phyloP scores from a whole-genome alignment of 2,113 vertebrate genomes.

The Meleagris gallopavo region DNA sequence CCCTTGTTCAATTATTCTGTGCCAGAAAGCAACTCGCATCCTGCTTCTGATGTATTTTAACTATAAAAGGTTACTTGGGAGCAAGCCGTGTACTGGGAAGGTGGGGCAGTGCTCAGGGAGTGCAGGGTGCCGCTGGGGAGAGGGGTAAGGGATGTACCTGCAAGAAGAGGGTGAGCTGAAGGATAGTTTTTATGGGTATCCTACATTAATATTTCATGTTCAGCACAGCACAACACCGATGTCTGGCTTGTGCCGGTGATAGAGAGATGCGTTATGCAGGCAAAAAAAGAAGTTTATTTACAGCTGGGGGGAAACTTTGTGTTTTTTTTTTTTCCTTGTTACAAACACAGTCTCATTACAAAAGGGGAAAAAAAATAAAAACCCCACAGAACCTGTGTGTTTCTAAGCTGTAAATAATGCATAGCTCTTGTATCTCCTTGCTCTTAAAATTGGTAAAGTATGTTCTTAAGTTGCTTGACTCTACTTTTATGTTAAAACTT shows the following conservation, averaged over 20 bases:
- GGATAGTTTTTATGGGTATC: slow-evolving; percentile 50
- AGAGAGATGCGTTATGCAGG: slow-evolving; percentile 22
- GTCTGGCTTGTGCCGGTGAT: neutral
- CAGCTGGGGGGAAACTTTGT: neutral
- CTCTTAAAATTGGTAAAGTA: neutral
- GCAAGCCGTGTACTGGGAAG: neutral
- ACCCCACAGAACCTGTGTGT: neutral
- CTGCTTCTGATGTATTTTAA: slow-evolving; percentile 55
- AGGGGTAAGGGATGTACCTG: neutral
- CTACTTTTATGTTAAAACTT: neutral
- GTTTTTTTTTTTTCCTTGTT: neutral
- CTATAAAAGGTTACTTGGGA: slow-evolving; percentile 59
- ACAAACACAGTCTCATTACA: neutral
- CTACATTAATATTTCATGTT: slow-evolving; percentile 51
- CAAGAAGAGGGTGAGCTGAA: slow-evolving; percentile 21
- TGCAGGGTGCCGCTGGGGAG: neutral
- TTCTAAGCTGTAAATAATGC: neutral
- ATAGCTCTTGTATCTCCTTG: neutral
- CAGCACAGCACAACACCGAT: neutral
- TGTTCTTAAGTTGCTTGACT: neutral
- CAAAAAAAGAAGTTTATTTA: slow-evolving; percentile 52
- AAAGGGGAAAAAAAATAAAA: neutral
- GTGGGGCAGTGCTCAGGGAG: neutral
- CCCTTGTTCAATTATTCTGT: slow-evolving; percentile 56
- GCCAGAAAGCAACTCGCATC: slow-evolving; percentile 56